Evolutionary conservation across 2,113 vertebrate species (phyloP).

Genomic region (Calonectris borealis): DNA sequence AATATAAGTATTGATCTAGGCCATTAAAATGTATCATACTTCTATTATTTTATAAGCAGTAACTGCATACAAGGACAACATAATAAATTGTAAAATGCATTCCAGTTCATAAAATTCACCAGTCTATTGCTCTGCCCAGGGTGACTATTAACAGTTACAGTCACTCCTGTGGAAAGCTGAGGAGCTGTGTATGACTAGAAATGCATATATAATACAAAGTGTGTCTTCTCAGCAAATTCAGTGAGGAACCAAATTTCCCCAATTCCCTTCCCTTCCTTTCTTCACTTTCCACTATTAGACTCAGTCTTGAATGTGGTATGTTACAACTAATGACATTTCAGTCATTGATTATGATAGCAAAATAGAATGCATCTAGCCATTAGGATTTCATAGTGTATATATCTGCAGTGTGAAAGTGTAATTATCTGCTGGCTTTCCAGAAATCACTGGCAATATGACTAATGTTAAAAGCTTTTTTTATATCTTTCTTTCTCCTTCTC

Average conservation of each 20-base stretch:
- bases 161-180: background rate
- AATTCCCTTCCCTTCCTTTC: background rate
- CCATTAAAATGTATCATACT: background rate
- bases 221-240: background rate
- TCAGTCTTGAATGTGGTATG: background rate
- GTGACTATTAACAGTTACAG: background rate
- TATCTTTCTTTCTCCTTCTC: background rate
- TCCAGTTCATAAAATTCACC: background rate
- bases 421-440: slow-evolving; percentile 30
- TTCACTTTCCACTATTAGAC: background rate
- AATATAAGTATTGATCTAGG: background rate
- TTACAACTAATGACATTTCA: background rate
- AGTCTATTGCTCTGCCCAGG: background rate
- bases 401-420: background rate
- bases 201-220: background rate
- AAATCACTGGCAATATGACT: background rate
- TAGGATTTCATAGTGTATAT: background rate
- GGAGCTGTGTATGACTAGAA: background rate
- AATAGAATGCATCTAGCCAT: background rate
- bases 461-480: background rate
- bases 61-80: background rate
- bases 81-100: background rate
- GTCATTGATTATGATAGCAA: background rate
- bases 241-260: background rate
- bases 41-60: background rate